Evolutionary conservation across 2,797 vertebrate species (phyloP).

Genomic region (Micromesistius poutassou): DNA sequence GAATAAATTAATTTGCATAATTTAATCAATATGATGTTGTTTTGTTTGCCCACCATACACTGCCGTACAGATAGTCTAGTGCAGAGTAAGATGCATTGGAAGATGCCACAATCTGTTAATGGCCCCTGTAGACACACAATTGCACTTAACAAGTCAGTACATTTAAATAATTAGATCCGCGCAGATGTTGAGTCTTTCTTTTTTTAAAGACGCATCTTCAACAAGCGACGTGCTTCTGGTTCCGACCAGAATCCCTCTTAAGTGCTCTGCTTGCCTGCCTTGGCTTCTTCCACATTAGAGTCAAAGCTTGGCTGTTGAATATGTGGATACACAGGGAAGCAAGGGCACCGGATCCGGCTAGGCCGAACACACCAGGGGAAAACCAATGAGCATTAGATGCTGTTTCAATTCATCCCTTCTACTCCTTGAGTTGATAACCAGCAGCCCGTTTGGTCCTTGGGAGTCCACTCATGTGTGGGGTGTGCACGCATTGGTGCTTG

Average conservation of each 20-base stretch:
- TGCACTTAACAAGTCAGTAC: neutral
- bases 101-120: neutral
- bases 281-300: neutral
- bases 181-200: neutral
- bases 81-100: neutral
- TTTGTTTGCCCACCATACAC: neutral
- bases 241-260: neutral
- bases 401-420: neutral
- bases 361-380: neutral
- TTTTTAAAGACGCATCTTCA: neutral
- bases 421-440: neutral
- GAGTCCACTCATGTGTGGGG: neutral
- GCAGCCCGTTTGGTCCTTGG: neutral
- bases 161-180: neutral
- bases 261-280: neutral
- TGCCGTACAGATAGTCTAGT: neutral
- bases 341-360: neutral
- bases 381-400: neutral
- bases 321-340: neutral
- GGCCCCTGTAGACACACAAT: neutral
- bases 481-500: neutral
- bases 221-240: neutral
- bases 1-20: neutral
- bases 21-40: neutral
- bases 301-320: neutral